These are phyloP conservation scores for Orchestia grillus DNA, from an alignment of 1,140 invertebrate genomes.

Conservation along the genomic window DNA sequence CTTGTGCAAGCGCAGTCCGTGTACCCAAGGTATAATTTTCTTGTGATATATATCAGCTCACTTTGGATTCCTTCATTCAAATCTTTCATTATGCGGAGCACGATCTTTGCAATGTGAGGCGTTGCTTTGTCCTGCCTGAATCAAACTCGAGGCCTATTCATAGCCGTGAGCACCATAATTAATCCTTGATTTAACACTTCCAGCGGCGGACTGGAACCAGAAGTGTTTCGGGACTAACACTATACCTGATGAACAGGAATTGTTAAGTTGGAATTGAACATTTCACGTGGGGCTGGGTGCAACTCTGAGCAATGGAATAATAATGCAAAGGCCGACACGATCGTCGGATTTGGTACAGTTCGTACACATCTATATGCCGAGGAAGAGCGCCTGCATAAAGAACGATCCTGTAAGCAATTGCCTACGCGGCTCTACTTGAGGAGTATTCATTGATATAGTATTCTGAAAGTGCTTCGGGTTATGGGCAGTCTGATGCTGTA, in stretches of 20 bases:
- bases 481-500: not conserved
- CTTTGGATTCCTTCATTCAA: not conserved
- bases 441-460: not conserved
- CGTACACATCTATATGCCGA: not conserved
- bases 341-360: not conserved
- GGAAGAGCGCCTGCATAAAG: not conserved
- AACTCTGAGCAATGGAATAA: not conserved
- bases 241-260: not conserved
- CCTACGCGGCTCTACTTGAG: not conserved
- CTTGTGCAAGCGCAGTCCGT: not conserved
- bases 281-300: not conserved
- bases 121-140: not conserved
- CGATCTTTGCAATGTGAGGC: not conserved
- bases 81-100: not conserved
- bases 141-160: not conserved
- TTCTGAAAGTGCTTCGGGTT: not conserved
- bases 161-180: not conserved
- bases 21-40: not conserved
- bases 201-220: not conserved
- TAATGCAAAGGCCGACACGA: not conserved
- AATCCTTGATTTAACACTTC: not conserved
- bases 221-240: not conserved
- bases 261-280: not conserved
- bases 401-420: not conserved
- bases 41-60: not conserved